phyloP scores from a whole-genome alignment of 2,113 vertebrate species.

The Puma concolor region DNA sequence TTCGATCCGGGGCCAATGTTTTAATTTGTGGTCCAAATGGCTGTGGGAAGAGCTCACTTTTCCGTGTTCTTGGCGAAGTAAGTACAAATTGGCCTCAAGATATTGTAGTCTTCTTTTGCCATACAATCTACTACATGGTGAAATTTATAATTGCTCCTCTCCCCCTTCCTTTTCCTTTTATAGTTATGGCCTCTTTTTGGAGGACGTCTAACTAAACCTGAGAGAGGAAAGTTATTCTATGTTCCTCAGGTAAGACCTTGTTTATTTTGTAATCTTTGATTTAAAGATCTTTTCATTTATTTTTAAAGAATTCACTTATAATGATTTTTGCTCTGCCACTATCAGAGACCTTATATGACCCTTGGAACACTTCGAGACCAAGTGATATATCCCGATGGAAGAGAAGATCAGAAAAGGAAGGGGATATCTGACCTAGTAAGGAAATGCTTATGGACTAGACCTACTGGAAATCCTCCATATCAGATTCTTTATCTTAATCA shows the following conservation, averaged over 20 bases:
- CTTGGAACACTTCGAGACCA: slow-evolving; percentile 97
- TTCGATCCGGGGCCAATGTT: slow-evolving; percentile 96
- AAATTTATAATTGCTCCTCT: neutral
- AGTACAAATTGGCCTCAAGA: slow-evolving; percentile 48
- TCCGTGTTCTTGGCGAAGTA: slow-evolving; percentile 97
- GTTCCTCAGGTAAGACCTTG: slow-evolving; percentile 94
- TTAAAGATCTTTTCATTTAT: slow-evolving; percentile 13
- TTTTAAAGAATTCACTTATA: slow-evolving; percentile 6
- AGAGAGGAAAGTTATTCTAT: slow-evolving; percentile 97
- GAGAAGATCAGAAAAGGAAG: slow-evolving; percentile 93
- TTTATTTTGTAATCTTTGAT: slow-evolving; percentile 47
- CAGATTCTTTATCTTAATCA: slow-evolving; percentile 23
- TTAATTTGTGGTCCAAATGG: slow-evolving; percentile 99
- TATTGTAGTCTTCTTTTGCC: neutral
- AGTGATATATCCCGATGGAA: slow-evolving; percentile 97
- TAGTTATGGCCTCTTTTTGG: slow-evolving; percentile 98
- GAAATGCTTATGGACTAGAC: neutral
- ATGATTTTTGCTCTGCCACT: neutral
- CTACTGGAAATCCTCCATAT: neutral
- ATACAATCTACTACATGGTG: neutral
- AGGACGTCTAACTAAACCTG: slow-evolving; percentile 95
- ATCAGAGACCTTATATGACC: slow-evolving; percentile 98
- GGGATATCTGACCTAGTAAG: slow-evolving; percentile 95
- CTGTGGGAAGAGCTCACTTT: slow-evolving; percentile 98
- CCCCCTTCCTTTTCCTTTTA: neutral